Evolutionary conservation across 2,797 vertebrate species (phyloP), one percentile per base, ranked within the genome.

Genomic region (Microctenopoma steveboyesi): DNA sequence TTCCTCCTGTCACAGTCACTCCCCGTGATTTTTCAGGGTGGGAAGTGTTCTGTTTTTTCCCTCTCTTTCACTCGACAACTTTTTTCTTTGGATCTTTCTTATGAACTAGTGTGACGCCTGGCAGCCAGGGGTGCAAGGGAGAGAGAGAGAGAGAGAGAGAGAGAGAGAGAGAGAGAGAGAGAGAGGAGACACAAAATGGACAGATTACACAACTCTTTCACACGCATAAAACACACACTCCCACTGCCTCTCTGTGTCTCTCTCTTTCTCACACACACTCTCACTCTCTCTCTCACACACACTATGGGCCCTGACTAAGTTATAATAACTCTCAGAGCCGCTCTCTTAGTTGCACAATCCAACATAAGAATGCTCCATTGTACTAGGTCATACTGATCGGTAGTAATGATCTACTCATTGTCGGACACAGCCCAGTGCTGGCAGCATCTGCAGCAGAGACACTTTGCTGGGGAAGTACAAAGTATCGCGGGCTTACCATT

Each of bases 1-100:
- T 82, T 81, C 79, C 80, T 81, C 77, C 87, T 85, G 86, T 90
- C 91, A 89, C 90, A 87, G 85, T 90, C 85, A 87, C 89, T 87
- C 86, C 82, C 90, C 71, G 86, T 87, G 88, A 85, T 82, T 89
- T 86, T 72, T 75, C 46, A 73, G 82, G 81, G 86, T 86, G 88
- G 90, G 89, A 87, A 86, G 80, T 82, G 74, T 88, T 89, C 59
- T 13, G 63, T 53, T 63, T 77, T 78, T 55, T 68, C 47, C 55
- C 66, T 55, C 59, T 74, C 79, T 70, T 66, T 82, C 79, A 77
- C 79, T 87, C 83, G 42, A 89, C 83, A 88, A 88, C 82, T 88
- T 92, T 89, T 92, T 89, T 22, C 22, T 86, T 72, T 48, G 48
- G 71, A 76, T 91, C 84, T 84, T 91, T 92, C 84, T 89, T 87